phyloP scores from a whole-genome alignment of 1,140 invertebrate genomes.

The Chlorops oryzae region DNA sequence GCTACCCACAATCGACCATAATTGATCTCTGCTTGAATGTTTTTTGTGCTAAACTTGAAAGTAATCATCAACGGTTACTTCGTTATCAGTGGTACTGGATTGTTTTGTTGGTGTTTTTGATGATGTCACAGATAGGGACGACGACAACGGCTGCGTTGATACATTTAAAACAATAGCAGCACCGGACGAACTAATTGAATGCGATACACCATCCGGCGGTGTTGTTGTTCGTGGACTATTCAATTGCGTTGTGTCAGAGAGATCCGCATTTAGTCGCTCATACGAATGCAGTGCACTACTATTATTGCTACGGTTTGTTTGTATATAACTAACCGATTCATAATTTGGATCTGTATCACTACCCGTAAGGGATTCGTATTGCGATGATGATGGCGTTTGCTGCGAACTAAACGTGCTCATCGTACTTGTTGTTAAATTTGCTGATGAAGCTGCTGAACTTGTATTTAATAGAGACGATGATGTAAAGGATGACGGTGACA shows the following conservation, averaged over 20 bases:
- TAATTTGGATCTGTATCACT: slow-evolving; percentile 70
- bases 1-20: too few relatives aligned
- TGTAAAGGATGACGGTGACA: slow-evolving; percentile 30
- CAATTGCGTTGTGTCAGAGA: slow-evolving; percentile 33
- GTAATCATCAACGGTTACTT: slow-evolving; percentile 41
- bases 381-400: slow-evolving; percentile 29
- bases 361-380: slow-evolving; percentile 67
- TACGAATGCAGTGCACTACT: slow-evolving; percentile 27
- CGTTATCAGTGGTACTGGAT: too few relatives aligned
- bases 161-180: background rate
- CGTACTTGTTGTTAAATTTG: slow-evolving; percentile 24
- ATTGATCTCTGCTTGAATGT: slow-evolving; percentile 16
- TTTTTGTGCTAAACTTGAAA: slow-evolving; percentile 34
- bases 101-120: too few relatives aligned
- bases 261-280: slow-evolving; percentile 29
- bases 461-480: slow-evolving; percentile 20
- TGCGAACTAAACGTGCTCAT: slow-evolving; percentile 19
- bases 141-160: slow-evolving; percentile 12
- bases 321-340: slow-evolving; percentile 57
- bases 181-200: slow-evolving; percentile 7
- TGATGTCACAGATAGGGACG: too few relatives aligned
- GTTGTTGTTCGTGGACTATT: slow-evolving; percentile 28
- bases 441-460: slow-evolving; percentile 18
- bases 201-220: background rate
- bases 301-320: slow-evolving; percentile 16